Percentiles rank a stretch among this genome's conserved stretches.
Conservation (phyloP, 2,888 invertebrate species). For the Agrotis ipsilon region DNA sequence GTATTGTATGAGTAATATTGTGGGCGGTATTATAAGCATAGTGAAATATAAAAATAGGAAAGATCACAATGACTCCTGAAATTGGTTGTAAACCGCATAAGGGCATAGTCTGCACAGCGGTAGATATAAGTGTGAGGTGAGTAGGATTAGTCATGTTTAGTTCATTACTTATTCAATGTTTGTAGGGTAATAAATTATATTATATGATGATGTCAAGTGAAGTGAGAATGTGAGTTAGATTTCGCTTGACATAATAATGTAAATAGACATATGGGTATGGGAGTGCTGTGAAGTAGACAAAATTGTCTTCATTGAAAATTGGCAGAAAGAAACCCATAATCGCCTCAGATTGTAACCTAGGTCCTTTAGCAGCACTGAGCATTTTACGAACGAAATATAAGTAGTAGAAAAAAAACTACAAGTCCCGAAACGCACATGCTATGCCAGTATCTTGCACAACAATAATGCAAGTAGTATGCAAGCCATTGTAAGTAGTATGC, state of each 20-base stretch:
- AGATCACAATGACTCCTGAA: background rate
- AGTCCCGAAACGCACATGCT: no score
- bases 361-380: no score
- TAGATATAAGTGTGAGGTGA: background rate
- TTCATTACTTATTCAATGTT: constrained; percentile 16
- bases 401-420: no score
- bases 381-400: no score
- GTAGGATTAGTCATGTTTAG: constrained; percentile 13
- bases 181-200: background rate
- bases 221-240: constrained; percentile 1
- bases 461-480: no score
- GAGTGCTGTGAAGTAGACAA: background rate
- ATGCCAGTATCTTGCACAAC: no score
- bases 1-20: constrained; percentile 19
- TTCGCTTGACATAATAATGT: background rate
- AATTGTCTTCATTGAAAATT: no score
- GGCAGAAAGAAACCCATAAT: no score
- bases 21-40: constrained; percentile 13
- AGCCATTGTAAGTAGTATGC: no score
- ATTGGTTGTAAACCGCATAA: background rate
- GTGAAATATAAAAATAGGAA: constrained; percentile 13
- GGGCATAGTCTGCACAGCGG: constrained; percentile 12
- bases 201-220: background rate
- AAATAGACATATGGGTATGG: no score
- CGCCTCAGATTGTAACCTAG: no score